Evolutionary conservation across 2,797 vertebrate genomes (phyloP).

Genomic region (Danio jaintianensis): DNA sequence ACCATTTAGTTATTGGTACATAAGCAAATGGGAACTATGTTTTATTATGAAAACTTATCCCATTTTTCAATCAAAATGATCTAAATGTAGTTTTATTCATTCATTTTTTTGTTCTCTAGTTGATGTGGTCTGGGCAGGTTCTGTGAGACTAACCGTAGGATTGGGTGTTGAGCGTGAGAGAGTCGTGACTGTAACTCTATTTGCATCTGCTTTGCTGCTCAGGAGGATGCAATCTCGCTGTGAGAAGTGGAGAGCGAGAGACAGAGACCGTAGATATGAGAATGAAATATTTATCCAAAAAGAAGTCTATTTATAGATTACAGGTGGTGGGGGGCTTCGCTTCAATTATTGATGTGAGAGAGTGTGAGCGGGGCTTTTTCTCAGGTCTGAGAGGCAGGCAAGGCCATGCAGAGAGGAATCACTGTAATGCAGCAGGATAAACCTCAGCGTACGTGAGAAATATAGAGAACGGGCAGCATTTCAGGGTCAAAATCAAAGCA

Average conservation of each 20-base stretch:
- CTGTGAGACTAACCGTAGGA: not conserved
- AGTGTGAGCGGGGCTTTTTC: constrained; percentile 34
- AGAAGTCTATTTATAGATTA: constrained; percentile 61
- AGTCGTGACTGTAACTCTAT: not conserved
- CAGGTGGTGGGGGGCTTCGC: constrained; percentile 57
- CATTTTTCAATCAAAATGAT: not conserved
- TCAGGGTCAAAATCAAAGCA: not conserved
- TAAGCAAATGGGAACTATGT: too few species aligned
- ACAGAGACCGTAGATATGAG: constrained; percentile 30
- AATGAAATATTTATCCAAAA: constrained; percentile 78
- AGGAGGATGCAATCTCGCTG: not conserved
- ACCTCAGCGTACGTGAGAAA: constrained; percentile 14
- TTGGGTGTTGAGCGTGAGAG: not conserved
- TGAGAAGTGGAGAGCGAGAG: constrained; percentile 26
- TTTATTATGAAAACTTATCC: not conserved
- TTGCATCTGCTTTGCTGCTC: constrained; percentile 8
- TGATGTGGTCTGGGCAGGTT: not conserved
- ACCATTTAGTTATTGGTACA: too few species aligned
- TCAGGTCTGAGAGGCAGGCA: constrained; percentile 1
- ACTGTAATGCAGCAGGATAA: not conserved
- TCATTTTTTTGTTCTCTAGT: not conserved
- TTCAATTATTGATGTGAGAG: constrained; percentile 71
- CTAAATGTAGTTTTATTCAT: too few species aligned
- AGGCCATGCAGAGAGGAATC: constrained; percentile 41
- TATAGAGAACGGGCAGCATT: not conserved